Evolutionary conservation across 1,140 invertebrate genomes (phyloP), one percentile per base, ranked within the genome.

Genomic region (Atta texana): DNA sequence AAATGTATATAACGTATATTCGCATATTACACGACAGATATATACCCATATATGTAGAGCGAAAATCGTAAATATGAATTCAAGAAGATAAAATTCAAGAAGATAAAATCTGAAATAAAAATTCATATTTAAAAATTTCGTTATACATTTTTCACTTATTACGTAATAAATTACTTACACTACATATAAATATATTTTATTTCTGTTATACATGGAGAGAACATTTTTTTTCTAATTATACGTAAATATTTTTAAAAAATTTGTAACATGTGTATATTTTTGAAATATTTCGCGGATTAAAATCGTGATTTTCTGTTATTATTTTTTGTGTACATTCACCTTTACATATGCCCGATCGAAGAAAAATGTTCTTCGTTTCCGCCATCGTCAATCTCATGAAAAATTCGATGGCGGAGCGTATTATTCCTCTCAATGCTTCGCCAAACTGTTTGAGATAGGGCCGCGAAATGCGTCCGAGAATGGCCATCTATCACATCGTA

Each of bases 401-500:
- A 77, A 64, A 77, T 64, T 77, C 39, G 75, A 77, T 77, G 24
- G 75, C 57, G 24, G 18, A 64, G 39, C 34, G 59, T 64, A 77
- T 77, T 77, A 77, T 77, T 77, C 39, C 75, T 77, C 34, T 64
- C 57, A 64, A 77, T 49, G 39, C 39, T 77, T 77, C n/a, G 39
- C 55, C 39, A 78, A 66, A 78, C 34, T 66, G 61, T 78, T 75
- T 78, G 39, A 78, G 61, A 78, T 78, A 66, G 39, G 24, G 21
- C 21, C 34, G 61, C 24, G 39, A 78, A 66, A 66, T 78, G 39
- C 39, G 39, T 78, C 18, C n/a, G 71, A 71, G 53, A 75, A 89
- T 89, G 77, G 55, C 64, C 81, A 89, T 89, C 71, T 66, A 89
- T 89, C 87, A 88, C 21, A 51, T 68, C 12, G 18, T 12, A 21